phyloP scores from a whole-genome alignment of 2,797 vertebrate genomes.

The Pyrocephalus nanus region DNA sequence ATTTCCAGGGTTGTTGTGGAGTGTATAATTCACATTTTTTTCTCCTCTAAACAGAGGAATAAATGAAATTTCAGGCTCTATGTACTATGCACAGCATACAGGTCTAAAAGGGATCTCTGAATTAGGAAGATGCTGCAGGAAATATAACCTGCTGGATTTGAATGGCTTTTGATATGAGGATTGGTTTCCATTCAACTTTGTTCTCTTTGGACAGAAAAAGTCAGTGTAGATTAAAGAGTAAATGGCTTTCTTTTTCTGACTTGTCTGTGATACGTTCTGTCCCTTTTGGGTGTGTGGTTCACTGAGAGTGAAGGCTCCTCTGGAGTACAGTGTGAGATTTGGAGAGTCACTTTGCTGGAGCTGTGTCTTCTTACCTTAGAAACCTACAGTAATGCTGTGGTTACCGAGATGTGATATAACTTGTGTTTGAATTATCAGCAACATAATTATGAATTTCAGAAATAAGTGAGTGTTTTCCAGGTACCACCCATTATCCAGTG shows the following conservation, averaged over 20 bases:
- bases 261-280: neutral
- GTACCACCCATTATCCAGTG: neutral
- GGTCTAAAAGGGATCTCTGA: neutral
- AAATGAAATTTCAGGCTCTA: neutral
- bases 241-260: neutral
- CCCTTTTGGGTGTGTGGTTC: neutral
- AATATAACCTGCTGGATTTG: neutral
- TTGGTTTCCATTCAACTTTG: neutral
- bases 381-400: neutral
- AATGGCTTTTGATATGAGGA: neutral
- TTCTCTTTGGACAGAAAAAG: neutral
- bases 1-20: neutral
- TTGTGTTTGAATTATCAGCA: neutral
- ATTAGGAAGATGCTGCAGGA: neutral
- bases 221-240: neutral
- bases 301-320: neutral
- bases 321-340: neutral
- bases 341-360: neutral
- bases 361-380: neutral
- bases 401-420: neutral
- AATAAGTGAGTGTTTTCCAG: neutral
- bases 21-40: neutral
- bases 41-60: neutral
- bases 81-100: neutral
- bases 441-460: neutral